phyloP scores from a whole-genome alignment of 2,113 vertebrate species.

The Barbus barbus region DNA sequence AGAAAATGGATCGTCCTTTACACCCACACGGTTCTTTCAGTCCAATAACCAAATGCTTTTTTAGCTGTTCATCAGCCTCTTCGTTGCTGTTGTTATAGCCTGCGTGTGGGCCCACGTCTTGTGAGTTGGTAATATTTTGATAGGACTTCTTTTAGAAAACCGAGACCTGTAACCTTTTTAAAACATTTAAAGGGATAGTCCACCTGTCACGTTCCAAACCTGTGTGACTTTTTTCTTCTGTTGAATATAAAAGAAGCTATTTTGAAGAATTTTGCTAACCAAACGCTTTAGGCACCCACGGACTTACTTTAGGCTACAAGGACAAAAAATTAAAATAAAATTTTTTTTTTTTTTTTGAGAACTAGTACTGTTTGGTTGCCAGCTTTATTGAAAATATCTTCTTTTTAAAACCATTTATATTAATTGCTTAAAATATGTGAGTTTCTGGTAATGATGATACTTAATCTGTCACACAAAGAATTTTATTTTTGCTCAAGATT shows the following conservation, averaged over 20 bases:
- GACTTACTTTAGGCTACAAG: too few relatives aligned
- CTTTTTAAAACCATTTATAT: too few relatives aligned
- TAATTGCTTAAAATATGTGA: too few relatives aligned
- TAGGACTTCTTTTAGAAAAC: background rate
- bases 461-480: background rate
- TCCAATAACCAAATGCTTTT: background rate
- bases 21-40: conserved; percentile 13
- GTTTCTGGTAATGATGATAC: too few relatives aligned
- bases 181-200: background rate
- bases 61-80: background rate
- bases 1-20: conserved; percentile 24
- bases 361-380: too few relatives aligned
- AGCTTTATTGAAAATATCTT: too few relatives aligned
- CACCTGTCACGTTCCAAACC: too few relatives aligned
- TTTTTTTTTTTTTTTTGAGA: too few relatives aligned
- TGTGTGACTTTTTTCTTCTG: too few relatives aligned
- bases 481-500: background rate
- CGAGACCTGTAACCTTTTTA: background rate
- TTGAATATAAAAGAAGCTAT: background rate
- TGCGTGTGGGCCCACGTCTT: background rate
- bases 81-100: background rate
- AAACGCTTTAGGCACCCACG: too few relatives aligned
- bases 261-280: background rate
- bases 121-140: background rate
- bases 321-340: too few relatives aligned